These are phyloP conservation scores for Novumbra hubbsi DNA, from an alignment of 2,797 vertebrate species.

Conservation along the genomic window DNA sequence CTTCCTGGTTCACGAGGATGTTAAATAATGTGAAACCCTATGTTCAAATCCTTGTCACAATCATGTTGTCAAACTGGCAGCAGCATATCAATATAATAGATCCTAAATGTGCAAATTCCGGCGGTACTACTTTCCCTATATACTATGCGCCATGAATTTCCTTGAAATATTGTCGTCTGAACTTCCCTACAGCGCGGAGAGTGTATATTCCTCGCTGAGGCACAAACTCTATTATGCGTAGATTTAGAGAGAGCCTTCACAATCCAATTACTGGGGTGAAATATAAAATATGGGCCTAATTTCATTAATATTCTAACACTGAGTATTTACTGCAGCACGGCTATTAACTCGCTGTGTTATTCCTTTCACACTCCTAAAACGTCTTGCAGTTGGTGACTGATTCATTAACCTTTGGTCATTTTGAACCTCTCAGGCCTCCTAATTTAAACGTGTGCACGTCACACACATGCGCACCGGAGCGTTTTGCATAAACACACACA, in stretches of 20 bases:
- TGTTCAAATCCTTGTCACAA: neutral
- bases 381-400: conserved; percentile 46
- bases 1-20: neutral
- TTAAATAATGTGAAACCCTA: neutral
- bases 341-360: conserved; percentile 46
- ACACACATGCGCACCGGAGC: neutral
- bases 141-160: conserved; percentile 18
- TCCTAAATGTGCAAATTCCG: neutral
- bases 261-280: conserved; percentile 59
- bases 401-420: conserved; percentile 75
- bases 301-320: conserved; percentile 65
- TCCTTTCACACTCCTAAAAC: conserved; percentile 53
- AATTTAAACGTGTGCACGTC: conserved; percentile 45
- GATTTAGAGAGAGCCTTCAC: conserved; percentile 51
- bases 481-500: conserved; percentile 7
- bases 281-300: conserved; percentile 56
- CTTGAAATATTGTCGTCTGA: conserved; percentile 40
- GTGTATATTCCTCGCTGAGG: conserved; percentile 38
- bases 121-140: neutral
- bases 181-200: conserved; percentile 33
- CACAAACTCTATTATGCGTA: conserved; percentile 36
- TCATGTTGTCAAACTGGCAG: neutral
- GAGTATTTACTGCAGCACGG: conserved; percentile 36
- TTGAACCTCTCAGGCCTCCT: conserved; percentile 62
- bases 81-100: neutral